phyloP scores from a whole-genome alignment of 2,888 invertebrate genomes.

The Cerastis rubricosa region DNA sequence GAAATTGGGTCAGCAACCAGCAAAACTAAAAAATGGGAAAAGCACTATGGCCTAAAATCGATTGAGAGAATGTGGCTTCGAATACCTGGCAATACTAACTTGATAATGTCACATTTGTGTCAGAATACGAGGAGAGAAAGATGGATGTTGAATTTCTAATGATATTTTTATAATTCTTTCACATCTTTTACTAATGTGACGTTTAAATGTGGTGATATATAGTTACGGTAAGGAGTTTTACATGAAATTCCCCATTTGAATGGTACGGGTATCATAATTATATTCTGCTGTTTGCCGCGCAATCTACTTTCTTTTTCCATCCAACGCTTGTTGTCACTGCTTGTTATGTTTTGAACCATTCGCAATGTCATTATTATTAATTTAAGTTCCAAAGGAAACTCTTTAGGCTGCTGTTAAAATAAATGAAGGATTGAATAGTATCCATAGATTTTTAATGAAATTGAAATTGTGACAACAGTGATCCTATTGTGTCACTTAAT shows the following conservation, averaged over 20 bases:
- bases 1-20: slow-evolving; percentile 25
- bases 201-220: slow-evolving; percentile 52
- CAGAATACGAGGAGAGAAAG: slow-evolving; percentile 56
- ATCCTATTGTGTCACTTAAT: not conserved
- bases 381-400: not conserved
- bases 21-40: not conserved
- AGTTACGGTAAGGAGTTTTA: slow-evolving; percentile 43
- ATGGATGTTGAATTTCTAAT: slow-evolving; percentile 70
- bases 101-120: slow-evolving; percentile 36
- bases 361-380: slow-evolving; percentile 5
- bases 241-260: slow-evolving; percentile 6
- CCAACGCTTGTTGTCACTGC: slow-evolving; percentile 63
- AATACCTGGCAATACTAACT: slow-evolving; percentile 34
- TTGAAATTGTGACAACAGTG: not conserved
- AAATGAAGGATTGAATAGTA: not conserved
- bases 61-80: not conserved
- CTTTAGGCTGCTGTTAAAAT: not conserved
- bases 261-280: slow-evolving; percentile 2
- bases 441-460: not conserved
- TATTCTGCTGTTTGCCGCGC: slow-evolving; percentile 77
- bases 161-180: slow-evolving; percentile 38
- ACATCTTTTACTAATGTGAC: slow-evolving; percentile 39
- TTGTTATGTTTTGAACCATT: slow-evolving; percentile 49
- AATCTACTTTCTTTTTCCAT: slow-evolving; percentile 74
- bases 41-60: not conserved